Conservation (phyloP, 2,113 vertebrate species). For the Pleuronectes platessa region DNA sequence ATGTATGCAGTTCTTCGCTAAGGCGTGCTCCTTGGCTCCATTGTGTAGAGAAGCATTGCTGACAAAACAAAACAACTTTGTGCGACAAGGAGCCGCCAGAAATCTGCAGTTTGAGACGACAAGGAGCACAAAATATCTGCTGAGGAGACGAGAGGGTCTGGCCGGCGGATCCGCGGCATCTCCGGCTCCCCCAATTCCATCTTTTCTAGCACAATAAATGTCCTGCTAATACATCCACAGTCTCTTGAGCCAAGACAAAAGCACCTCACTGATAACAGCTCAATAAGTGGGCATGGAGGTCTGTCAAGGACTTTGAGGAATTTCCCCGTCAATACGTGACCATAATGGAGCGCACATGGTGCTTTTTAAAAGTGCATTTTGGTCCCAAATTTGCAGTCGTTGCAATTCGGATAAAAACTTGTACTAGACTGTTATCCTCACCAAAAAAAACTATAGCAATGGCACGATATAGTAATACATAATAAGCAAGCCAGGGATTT, state of each 20-base stretch:
- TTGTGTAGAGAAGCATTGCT: no score
- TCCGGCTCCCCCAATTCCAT: conserved; percentile 19
- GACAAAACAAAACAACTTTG: neutral
- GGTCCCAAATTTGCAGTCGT: conserved; percentile 20
- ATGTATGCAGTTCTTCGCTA: neutral
- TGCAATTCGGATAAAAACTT: conserved; percentile 24
- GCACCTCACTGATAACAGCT: conserved; percentile 71
- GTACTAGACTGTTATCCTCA: neutral
- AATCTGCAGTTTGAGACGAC: conserved; percentile 11
- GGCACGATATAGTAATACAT: neutral
- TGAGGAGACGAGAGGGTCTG: neutral
- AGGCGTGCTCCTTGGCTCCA: neutral
- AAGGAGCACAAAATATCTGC: conserved; percentile 3
- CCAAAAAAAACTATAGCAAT: neutral
- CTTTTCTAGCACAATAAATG: conserved; percentile 55
- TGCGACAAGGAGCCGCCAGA: neutral
- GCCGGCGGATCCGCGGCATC: conserved; percentile 14
- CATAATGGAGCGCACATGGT: conserved; percentile 49
- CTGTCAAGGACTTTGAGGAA: conserved; percentile 62
- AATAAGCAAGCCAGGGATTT: conserved; percentile 8
- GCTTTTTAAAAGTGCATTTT: conserved; percentile 37
- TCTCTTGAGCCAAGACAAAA: conserved; percentile 65
- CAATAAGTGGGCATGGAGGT: conserved; percentile 66
- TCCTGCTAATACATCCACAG: conserved; percentile 46
- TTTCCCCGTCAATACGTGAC: conserved; percentile 51